Conservation (phyloP, 1,140 invertebrate species). For the Cotesia glomerata region DNA sequence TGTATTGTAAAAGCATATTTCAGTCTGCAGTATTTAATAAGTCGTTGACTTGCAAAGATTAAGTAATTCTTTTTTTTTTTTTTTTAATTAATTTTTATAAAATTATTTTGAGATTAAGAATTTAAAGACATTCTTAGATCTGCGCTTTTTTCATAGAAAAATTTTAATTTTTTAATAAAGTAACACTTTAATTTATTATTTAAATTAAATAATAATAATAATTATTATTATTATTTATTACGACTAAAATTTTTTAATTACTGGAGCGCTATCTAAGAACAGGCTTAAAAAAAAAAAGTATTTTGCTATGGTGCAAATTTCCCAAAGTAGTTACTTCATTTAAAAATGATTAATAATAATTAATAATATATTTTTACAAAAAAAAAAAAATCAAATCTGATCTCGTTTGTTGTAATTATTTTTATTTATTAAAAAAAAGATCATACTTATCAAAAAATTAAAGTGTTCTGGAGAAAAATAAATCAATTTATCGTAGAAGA, state of each 20-base stretch:
- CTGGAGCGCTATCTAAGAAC: too few relatives aligned
- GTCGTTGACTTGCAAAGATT: conserved; percentile 35
- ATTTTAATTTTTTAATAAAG: too few relatives aligned
- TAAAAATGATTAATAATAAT: neutral
- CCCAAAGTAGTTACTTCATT: conserved; percentile 18
- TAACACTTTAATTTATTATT: too few relatives aligned
- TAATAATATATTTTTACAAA: too few relatives aligned
- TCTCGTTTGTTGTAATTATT: neutral
- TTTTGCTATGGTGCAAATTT: conserved; percentile 22
- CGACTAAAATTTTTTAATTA: too few relatives aligned
- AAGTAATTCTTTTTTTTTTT: conserved; percentile 14
- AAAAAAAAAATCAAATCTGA: neutral
- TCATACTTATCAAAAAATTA: neutral
- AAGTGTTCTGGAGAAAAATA: too few relatives aligned
- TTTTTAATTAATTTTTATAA: conserved; percentile 8
- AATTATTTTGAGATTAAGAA: neutral
- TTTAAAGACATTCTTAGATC: too few relatives aligned
- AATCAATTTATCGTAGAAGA: neutral
- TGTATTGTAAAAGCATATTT: neutral
- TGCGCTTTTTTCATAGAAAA: too few relatives aligned
- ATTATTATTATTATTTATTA: too few relatives aligned
- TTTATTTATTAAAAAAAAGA: neutral
- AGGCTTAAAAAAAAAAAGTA: neutral
- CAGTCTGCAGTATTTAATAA: conserved; percentile 29
- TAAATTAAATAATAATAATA: too few relatives aligned